Percentiles rank a stretch among this genome's conserved stretches.
Evolutionary conservation across 1,140 invertebrate genomes (phyloP).

Genomic region (Megathymus violae): DNA sequence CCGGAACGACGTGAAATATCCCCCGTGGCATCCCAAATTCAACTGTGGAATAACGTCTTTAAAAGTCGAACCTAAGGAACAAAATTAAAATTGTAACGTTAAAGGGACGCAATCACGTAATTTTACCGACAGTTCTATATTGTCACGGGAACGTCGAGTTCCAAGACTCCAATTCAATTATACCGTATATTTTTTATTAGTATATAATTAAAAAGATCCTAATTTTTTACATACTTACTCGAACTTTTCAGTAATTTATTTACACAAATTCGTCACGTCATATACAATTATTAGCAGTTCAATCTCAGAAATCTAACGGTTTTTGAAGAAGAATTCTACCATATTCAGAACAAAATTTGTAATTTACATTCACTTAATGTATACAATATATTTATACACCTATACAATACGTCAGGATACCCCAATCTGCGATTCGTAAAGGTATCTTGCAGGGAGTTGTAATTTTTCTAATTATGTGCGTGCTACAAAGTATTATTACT

Average conservation of each 20-base stretch:
- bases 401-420: too few relatives aligned
- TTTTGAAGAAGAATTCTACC: neutral
- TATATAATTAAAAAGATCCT: neutral
- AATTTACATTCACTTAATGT: too few relatives aligned
- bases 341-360: neutral
- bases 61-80: conserved; percentile 49
- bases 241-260: too few relatives aligned
- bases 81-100: conserved; percentile 51
- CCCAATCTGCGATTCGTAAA: too few relatives aligned
- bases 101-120: conserved; percentile 21
- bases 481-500: too few relatives aligned
- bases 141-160: neutral
- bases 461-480: too few relatives aligned
- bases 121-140: conserved; percentile 13
- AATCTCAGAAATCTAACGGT: too few relatives aligned
- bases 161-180: conserved; percentile 4
- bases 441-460: too few relatives aligned
- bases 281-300: too few relatives aligned
- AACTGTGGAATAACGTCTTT: conserved; percentile 59
- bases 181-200: neutral
- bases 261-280: too few relatives aligned
- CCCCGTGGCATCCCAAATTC: conserved; percentile 69
- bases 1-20: conserved; percentile 77
- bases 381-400: too few relatives aligned
- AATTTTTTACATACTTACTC: neutral